Percentiles rank a stretch among this genome's conserved stretches.
Conservation (phyloP, 2,888 invertebrate genomes). For the Athripsodes cinereus region DNA sequence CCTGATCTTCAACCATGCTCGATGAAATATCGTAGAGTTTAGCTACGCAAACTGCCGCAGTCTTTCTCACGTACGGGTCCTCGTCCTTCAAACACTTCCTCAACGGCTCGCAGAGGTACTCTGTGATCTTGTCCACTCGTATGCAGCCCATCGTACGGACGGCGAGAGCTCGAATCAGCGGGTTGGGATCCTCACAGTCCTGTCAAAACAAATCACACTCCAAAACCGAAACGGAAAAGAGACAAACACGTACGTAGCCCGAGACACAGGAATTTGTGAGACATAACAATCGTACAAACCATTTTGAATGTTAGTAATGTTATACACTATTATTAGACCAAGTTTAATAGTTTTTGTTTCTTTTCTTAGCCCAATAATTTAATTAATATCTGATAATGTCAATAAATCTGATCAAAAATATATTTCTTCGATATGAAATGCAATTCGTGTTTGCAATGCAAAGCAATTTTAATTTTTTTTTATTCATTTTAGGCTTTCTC, state of each 20-base stretch:
- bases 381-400: too few relatives aligned
- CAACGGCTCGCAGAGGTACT: conserved; percentile 96
- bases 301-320: too few relatives aligned
- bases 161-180: conserved; percentile 94
- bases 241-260: not conserved
- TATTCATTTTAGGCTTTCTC: too few relatives aligned
- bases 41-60: conserved; percentile 98
- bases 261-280: too few relatives aligned
- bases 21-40: conserved; percentile 95
- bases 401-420: too few relatives aligned
- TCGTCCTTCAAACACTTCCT: conserved; percentile 93
- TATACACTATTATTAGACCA: too few relatives aligned
- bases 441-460: too few relatives aligned
- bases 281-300: too few relatives aligned
- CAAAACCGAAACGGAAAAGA: conserved; percentile 9
- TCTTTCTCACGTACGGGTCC: conserved; percentile 96
- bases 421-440: too few relatives aligned
- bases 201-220: conserved; percentile 35
- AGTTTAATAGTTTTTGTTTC: too few relatives aligned
- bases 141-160: conserved; percentile 99
- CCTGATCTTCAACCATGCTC: conserved; percentile 58
- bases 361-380: too few relatives aligned
- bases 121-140: conserved; percentile 98
- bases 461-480: too few relatives aligned
- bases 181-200: conserved; percentile 99